Conservation (phyloP, 2,797 vertebrate genomes). For the Sphaeramia orbicularis region DNA sequence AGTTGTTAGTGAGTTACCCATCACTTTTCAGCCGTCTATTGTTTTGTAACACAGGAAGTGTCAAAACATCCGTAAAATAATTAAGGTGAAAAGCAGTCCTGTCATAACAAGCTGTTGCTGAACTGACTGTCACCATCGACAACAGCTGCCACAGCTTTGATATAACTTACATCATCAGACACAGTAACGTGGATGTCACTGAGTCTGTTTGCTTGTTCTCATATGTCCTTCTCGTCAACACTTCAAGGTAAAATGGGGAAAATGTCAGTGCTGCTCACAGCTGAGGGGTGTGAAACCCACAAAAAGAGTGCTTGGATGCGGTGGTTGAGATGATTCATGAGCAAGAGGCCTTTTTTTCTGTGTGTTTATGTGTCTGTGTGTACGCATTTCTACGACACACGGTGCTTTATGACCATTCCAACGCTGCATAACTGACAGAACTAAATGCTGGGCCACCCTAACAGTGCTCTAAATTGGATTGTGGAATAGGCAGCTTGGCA, state of each 20-base stretch:
- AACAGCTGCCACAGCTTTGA: conserved; percentile 5
- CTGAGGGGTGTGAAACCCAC: conserved; percentile 26
- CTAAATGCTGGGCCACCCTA: conserved; percentile 24
- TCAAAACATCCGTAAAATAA: conserved; percentile 24
- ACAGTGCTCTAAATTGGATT: conserved; percentile 20
- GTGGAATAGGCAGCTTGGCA: not conserved
- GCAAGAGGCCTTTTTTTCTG: conserved; percentile 1
- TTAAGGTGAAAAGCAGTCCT: conserved; percentile 4
- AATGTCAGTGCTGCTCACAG: conserved; percentile 3
- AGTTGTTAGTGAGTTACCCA: not conserved
- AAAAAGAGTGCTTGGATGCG: conserved; percentile 25
- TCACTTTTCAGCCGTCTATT: not conserved
- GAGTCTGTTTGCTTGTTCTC: conserved; percentile 1
- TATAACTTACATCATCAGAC: not conserved
- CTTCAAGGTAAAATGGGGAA: conserved; percentile 3
- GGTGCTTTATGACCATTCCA: conserved; percentile 31
- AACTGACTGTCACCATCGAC: conserved; percentile 6
- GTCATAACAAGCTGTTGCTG: conserved; percentile 17
- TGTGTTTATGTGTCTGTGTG: conserved; percentile 9
- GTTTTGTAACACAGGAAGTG: conserved; percentile 45
- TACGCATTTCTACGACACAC: not conserved
- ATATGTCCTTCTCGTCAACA: conserved; percentile 29
- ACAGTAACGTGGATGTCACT: not conserved
- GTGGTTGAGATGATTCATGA: conserved; percentile 42
- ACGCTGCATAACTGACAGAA: conserved; percentile 41